Conservation (phyloP, 2,113 vertebrate species). For the Malaclemys terrapin region DNA sequence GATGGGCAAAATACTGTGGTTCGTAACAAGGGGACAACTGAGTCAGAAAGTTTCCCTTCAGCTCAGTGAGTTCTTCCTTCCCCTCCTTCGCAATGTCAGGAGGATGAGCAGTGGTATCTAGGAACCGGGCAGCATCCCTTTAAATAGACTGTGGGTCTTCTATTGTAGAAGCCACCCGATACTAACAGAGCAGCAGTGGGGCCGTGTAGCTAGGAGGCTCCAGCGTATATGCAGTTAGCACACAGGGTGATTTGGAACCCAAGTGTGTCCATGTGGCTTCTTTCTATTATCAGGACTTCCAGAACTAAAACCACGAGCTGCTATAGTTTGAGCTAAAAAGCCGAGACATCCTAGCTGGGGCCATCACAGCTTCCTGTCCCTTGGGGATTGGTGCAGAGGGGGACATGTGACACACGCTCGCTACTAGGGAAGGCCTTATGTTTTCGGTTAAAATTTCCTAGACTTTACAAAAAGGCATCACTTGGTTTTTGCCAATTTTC, state of each 20-base stretch:
- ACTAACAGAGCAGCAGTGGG: not conserved
- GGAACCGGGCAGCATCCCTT: not conserved
- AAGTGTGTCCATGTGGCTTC: not conserved
- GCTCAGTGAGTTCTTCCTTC: not conserved
- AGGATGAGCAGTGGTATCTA: not conserved
- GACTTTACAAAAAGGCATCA: not conserved
- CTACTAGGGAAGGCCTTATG: not conserved
- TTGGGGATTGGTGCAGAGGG: not conserved
- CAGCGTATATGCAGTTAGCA: not conserved
- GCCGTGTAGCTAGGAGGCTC: not conserved
- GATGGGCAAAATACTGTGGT: rapidly evolving
- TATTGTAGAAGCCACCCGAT: not conserved
- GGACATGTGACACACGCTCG: not conserved
- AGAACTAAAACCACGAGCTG: not conserved
- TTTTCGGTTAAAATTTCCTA: not conserved
- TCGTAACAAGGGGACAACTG: not conserved
- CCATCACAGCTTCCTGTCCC: not conserved
- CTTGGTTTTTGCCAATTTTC: not conserved
- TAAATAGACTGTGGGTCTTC: not conserved
- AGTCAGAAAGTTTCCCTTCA: not conserved
- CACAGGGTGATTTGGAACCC: not conserved
- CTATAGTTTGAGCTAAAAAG: not conserved
- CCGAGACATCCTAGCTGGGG: not conserved
- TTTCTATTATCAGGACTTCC: not conserved
- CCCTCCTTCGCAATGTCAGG: not conserved